phyloP scores from a whole-genome alignment of 1,140 invertebrate genomes.

The Drosophila pallidifrons region DNA sequence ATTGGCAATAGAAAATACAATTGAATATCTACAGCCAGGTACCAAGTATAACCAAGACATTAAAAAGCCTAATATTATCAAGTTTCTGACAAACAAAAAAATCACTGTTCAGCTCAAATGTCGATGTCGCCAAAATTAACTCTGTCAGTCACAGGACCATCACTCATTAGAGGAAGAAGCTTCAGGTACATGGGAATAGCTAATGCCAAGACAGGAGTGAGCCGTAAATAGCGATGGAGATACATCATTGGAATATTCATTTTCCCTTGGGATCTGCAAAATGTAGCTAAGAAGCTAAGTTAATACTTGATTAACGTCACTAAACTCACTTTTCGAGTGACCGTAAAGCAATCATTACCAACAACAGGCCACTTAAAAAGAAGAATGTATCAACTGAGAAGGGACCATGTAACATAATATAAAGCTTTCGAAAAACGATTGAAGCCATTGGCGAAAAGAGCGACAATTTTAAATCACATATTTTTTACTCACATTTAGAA shows the following conservation, averaged over 20 bases:
- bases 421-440: slow-evolving; percentile 86
- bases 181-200: slow-evolving; percentile 24
- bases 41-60: slow-evolving; percentile 96
- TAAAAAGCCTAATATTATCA: slow-evolving; percentile 68
- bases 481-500: neutral
- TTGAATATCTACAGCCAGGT: slow-evolving; percentile 94
- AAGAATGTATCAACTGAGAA: slow-evolving; percentile 90
- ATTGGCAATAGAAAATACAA: slow-evolving; percentile 91
- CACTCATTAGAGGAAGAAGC: slow-evolving; percentile 13
- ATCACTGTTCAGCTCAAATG: slow-evolving; percentile 48
- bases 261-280: slow-evolving; percentile 55
- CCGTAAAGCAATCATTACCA: slow-evolving; percentile 87
- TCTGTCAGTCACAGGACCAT: slow-evolving; percentile 42
- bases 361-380: slow-evolving; percentile 88
- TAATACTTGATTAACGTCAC: neutral
- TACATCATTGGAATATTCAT: slow-evolving; percentile 73
- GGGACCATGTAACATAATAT: slow-evolving; percentile 85
- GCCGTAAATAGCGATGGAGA: slow-evolving; percentile 68
- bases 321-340: slow-evolving; percentile 88
- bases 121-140: slow-evolving; percentile 24
- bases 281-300: neutral
- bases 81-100: too few species aligned
- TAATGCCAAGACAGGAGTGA: slow-evolving; percentile 60
- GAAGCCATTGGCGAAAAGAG: slow-evolving; percentile 56
- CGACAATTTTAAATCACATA: neutral